These are phyloP conservation scores for Scolopax rusticola DNA, from an alignment of 2,797 vertebrate genomes.

Conservation along the genomic window DNA sequence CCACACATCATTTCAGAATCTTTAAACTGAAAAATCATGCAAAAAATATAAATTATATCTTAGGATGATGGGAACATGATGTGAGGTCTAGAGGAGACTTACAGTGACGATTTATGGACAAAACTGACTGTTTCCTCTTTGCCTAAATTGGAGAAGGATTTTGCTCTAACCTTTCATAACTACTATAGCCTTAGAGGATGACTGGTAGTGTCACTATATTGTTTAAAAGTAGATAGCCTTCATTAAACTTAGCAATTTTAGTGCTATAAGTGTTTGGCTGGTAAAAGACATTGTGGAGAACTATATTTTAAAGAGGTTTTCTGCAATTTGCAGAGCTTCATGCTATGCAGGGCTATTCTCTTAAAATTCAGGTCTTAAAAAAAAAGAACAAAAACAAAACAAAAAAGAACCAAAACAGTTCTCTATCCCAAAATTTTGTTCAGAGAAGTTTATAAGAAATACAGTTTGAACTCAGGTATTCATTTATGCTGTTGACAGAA, in stretches of 20 bases:
- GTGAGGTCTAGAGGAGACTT: not conserved
- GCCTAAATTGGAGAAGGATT: not conserved
- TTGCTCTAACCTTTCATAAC: not conserved
- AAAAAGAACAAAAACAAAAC: not conserved
- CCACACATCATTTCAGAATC: not conserved
- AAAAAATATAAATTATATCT: not conserved
- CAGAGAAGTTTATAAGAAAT: not conserved
- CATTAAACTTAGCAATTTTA: not conserved
- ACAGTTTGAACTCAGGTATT: not conserved
- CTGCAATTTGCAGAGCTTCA: not conserved
- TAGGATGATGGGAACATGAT: not conserved
- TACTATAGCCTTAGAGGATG: not conserved
- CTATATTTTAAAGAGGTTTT: not conserved
- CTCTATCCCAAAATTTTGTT: not conserved
- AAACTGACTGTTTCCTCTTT: not conserved
- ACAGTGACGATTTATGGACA: not conserved
- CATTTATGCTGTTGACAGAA: not conserved
- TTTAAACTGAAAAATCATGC: not conserved
- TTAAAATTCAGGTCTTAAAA: not conserved
- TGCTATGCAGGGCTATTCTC: not conserved
- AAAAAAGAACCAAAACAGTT: accelerated
- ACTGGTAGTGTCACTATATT: not conserved
- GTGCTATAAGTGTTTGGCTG: not conserved
- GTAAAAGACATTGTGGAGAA: not conserved
- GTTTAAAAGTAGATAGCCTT: not conserved